Percentiles rank a stretch among this genome's conserved stretches.
These are phyloP conservation scores for Metellina segmentata DNA, from an alignment of 2,888 invertebrate genomes.

Conservation along the genomic window DNA sequence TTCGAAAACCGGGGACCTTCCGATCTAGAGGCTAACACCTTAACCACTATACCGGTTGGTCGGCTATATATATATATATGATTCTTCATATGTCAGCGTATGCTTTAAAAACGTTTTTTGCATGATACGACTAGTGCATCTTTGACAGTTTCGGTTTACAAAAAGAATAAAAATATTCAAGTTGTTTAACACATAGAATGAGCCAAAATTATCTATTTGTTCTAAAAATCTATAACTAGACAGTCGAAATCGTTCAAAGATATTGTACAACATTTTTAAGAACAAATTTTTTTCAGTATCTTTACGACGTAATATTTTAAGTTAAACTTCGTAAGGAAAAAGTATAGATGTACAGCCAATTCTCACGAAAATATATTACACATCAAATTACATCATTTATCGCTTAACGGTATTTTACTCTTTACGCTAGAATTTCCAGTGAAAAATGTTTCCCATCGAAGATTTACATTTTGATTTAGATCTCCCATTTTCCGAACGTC, in stretches of 20 bases:
- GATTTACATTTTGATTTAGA: constrained; percentile 47
- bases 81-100: too few relatives aligned
- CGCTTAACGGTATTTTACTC: constrained; percentile 13
- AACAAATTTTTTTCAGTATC: neutral
- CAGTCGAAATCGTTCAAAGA: neutral
- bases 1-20: too few relatives aligned
- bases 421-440: neutral
- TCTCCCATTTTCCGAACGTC: constrained; percentile 14
- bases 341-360: neutral
- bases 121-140: too few relatives aligned
- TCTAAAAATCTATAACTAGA: neutral
- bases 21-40: too few relatives aligned
- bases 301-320: neutral
- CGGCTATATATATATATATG: too few relatives aligned
- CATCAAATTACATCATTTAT: constrained; percentile 37
- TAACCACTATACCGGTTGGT: too few relatives aligned
- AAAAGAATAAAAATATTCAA: too few relatives aligned
- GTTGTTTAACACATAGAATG: too few relatives aligned
- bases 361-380: constrained; percentile 15
- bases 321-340: neutral
- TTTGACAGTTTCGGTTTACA: too few relatives aligned
- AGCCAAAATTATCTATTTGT: too few relatives aligned
- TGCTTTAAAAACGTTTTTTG: too few relatives aligned
- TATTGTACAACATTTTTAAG: neutral
- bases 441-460: neutral